Conservation (phyloP, 1,140 invertebrate genomes). For the Drosophila triauraria region DNA sequence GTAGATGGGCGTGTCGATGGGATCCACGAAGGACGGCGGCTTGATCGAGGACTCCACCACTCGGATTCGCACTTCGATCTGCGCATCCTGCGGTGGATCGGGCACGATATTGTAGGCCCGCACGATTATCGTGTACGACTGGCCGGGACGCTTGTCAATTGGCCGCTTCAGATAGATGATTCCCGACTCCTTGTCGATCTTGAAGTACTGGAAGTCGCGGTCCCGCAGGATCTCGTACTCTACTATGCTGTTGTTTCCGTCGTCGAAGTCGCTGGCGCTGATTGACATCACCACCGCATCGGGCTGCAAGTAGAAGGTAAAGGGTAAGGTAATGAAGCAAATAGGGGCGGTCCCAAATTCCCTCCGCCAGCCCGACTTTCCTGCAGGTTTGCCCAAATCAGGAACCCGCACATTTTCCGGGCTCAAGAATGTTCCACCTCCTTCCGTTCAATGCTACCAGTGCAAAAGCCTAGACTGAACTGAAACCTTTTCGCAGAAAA, state of each 20-base stretch:
- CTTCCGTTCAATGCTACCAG: conserved; percentile 9
- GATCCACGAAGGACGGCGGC: conserved; percentile 90
- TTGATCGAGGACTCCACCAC: conserved; percentile 95
- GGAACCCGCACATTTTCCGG: conserved; percentile 46
- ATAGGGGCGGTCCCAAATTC: not conserved
- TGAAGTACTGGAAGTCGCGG: conserved; percentile 90
- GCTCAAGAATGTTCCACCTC: not conserved
- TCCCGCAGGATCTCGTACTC: conserved; percentile 88
- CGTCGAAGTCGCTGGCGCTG: conserved; percentile 94
- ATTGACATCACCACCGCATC: conserved; percentile 92
- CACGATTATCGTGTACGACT: conserved; percentile 90
- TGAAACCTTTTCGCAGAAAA: conserved; percentile 32
- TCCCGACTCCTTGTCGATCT: conserved; percentile 91
- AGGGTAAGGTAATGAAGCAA: conserved; percentile 33
- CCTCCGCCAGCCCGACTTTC: conserved; percentile 40
- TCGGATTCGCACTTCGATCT: conserved; percentile 91
- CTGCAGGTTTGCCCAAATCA: conserved; percentile 54
- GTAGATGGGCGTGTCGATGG: conserved; percentile 87
- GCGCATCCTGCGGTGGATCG: conserved; percentile 87
- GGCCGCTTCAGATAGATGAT: conserved; percentile 91
- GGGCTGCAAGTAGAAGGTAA: conserved; percentile 67
- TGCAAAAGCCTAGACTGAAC: conserved; percentile 23
- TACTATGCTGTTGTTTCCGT: conserved; percentile 93
- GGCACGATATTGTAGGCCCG: conserved; percentile 91
- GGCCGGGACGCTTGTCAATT: conserved; percentile 87